Base-by-base conservation (phyloP, 2,888 invertebrate species). In the Girardia tigrina region DNA sequence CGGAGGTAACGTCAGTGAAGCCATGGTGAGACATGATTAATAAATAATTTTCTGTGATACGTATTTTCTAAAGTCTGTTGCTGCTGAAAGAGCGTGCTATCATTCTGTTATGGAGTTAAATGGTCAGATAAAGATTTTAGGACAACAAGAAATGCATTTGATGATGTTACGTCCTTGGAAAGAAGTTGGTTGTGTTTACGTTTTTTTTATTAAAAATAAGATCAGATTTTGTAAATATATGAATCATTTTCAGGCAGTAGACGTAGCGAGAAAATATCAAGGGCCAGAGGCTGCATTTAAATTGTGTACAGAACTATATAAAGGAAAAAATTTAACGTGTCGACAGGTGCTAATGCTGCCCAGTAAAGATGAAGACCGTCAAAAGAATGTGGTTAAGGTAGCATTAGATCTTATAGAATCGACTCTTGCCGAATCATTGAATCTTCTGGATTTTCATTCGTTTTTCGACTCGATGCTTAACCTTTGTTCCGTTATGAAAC, bases 1-100 rank as follows among this genome's bases (percentile, higher is more conserved):
- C 0, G 97, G 97, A 4, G 94, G 95, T 0, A 92, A 93, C 82
- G 97, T 90, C 78, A 89, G 89, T 82, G 87, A 88, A 83, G 90
- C 90, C 14, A 87, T 91, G 88, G 87, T 87, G 81, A 82, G 83
- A 75, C 42, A 79, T 29, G 79, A 80, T 12, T n/a, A 28, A 29
- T n/a, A n/a, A 42, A n/a, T n/a, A 42, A 4, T n/a, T 28, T 76
- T 69, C 74, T 70, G 72, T 76, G 78, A 73, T 28, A n/a, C 4
- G 23, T 56, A 8, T n/a, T 56, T 56, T 36, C 80, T 80, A 0
- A 78, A 87, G 87, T 89, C 90, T 0, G 84, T 88, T 78, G 89
- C 89, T 74, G 90, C 89, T 8, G 89, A 90, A 83, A 85, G 88
- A 78, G 90, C 90, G 0, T 90, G 90, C 81, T 90, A 90, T 81